Percentiles rank a stretch among this genome's conserved stretches.
These are phyloP conservation scores for Amphipoea oculea DNA, from an alignment of 2,888 invertebrate species.

Conservation along the genomic window DNA sequence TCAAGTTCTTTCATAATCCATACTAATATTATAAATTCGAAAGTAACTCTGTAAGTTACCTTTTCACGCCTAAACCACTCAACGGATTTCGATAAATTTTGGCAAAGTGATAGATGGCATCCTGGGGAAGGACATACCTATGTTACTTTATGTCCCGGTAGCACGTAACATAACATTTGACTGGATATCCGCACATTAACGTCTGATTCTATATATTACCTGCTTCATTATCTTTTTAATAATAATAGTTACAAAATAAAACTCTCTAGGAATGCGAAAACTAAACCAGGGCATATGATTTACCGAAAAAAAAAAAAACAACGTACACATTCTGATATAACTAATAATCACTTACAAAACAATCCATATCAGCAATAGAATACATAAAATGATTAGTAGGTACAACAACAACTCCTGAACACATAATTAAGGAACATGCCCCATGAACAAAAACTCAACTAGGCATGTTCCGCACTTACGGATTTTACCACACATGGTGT, in stretches of 20 bases:
- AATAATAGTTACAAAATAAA: background rate
- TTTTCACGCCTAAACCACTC: too few relatives aligned
- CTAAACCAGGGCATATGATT: background rate
- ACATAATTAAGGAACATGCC: slow-evolving; percentile 64
- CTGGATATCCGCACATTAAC: background rate
- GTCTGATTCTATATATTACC: background rate
- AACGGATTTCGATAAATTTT: too few relatives aligned
- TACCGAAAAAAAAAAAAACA: background rate
- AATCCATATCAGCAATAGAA: slow-evolving; percentile 24
- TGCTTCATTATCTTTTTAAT: background rate
- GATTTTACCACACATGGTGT: slow-evolving; percentile 65
- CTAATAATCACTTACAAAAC: slow-evolving; percentile 14
- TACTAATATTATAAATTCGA: background rate
- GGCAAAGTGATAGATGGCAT: too few relatives aligned
- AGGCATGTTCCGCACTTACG: slow-evolving; percentile 65
- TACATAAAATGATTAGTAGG: slow-evolving; percentile 43
- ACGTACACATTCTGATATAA: background rate
- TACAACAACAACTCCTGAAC: slow-evolving; percentile 50
- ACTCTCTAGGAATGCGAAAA: background rate
- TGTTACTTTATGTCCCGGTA: too few relatives aligned
- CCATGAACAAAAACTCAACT: slow-evolving; percentile 72
- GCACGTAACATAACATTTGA: background rate
- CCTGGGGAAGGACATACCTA: too few relatives aligned
- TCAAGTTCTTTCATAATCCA: background rate
- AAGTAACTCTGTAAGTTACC: too few relatives aligned